Evolutionary conservation across 2,797 vertebrate species (phyloP).

Genomic region (Leptatherina wallacei): DNA sequence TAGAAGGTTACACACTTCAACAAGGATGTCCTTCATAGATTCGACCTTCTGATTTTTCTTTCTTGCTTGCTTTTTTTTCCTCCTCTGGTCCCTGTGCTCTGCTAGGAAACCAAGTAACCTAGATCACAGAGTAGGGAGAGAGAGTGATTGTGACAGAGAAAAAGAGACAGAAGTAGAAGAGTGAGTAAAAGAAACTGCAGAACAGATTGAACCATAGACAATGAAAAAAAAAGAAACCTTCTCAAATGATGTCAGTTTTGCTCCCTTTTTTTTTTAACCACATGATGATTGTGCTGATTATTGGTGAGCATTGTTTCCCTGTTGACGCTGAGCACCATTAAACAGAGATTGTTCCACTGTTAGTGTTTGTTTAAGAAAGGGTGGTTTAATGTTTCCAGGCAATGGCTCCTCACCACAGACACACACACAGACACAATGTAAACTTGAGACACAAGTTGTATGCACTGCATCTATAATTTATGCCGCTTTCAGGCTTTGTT

Average conservation of each 20-base stretch:
- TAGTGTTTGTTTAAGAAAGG: slow-evolving; percentile 77
- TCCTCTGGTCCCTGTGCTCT: slow-evolving; percentile 80
- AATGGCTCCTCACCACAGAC: slow-evolving; percentile 57
- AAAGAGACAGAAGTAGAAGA: slow-evolving; percentile 29
- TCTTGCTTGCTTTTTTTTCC: slow-evolving; percentile 43
- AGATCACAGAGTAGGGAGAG: slow-evolving; percentile 74
- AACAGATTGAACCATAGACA: slow-evolving; percentile 37
- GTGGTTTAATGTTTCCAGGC: slow-evolving; percentile 69
- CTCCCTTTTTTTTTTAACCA: slow-evolving; percentile 44
- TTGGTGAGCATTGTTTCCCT: slow-evolving; percentile 68
- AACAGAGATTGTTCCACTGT: slow-evolving; percentile 74
- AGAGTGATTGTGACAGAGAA: slow-evolving; percentile 52
- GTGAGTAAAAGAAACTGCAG: slow-evolving; percentile 30
- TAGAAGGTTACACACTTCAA: slow-evolving; percentile 80
- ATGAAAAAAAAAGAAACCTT: slow-evolving; percentile 13
- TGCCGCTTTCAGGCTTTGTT: slow-evolving; percentile 35
- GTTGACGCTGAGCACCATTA: slow-evolving; percentile 78
- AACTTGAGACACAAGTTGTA: slow-evolving; percentile 50
- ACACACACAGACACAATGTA: slow-evolving; percentile 33
- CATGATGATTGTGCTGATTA: slow-evolving; percentile 74
- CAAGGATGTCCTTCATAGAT: slow-evolving; percentile 86
- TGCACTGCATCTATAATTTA: slow-evolving; percentile 48
- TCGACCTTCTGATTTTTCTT: slow-evolving; percentile 80
- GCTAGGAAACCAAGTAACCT: slow-evolving; percentile 86
- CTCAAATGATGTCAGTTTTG: slow-evolving; percentile 65